Percentiles rank a stretch among this genome's conserved stretches.
Evolutionary conservation across 1,140 invertebrate genomes (phyloP).

Genomic region (Gonioctena quinquepunctata): DNA sequence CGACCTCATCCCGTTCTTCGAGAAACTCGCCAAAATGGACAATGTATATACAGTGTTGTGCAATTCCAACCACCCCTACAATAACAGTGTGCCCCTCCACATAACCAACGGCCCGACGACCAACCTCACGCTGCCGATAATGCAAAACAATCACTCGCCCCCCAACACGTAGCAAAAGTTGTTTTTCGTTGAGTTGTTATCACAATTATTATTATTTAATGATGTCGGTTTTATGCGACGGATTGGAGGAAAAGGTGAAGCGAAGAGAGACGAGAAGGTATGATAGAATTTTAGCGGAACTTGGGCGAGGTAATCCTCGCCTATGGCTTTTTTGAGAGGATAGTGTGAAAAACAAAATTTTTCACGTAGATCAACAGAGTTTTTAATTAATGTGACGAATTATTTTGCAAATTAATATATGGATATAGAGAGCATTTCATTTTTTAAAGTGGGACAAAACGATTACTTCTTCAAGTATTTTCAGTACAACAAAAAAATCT

Average conservation of each 20-base stretch:
- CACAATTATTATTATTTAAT: not conserved
- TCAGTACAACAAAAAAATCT: too few species aligned
- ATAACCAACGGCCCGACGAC: constrained; percentile 42
- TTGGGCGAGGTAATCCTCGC: too few species aligned
- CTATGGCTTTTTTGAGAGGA: too few species aligned
- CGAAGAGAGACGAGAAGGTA: too few species aligned
- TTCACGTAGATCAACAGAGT: too few species aligned
- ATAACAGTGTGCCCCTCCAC: constrained; percentile 49
- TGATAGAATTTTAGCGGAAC: too few species aligned
- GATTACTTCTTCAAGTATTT: too few species aligned
- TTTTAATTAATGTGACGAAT: too few species aligned
- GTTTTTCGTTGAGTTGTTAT: not conserved
- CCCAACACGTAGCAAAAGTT: constrained; percentile 28
- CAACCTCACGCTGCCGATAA: constrained; percentile 8
- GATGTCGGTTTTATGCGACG: not conserved
- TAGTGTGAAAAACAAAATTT: too few species aligned
- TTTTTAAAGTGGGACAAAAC: too few species aligned
- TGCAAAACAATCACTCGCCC: constrained; percentile 26
- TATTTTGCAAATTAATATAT: too few species aligned
- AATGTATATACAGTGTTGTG: constrained; percentile 91
- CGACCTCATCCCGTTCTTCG: constrained; percentile 94
- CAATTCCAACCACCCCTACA: constrained; percentile 85
- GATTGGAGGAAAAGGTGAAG: not conserved
- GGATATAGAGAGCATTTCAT: too few species aligned
- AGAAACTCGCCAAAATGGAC: constrained; percentile 91